phyloP scores from a whole-genome alignment of 2,888 invertebrate species.

The Stenoptilia bipunctidactyla region DNA sequence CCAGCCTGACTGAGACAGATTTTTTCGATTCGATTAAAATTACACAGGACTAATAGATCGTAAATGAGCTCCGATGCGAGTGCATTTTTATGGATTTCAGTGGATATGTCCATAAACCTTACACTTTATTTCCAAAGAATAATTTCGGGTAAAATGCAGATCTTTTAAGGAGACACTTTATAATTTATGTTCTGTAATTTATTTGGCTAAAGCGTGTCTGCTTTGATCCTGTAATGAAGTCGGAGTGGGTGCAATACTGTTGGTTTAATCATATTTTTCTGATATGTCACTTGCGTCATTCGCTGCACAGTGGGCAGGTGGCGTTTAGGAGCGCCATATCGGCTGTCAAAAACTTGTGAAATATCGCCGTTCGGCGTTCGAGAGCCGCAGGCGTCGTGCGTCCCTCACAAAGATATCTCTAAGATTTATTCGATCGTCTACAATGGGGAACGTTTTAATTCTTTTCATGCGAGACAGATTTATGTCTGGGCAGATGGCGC shows the following conservation, averaged over 20 bases:
- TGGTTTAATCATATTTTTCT: slow-evolving; percentile 8
- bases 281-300: slow-evolving; percentile 1
- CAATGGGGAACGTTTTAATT: slow-evolving; percentile 69
- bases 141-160: background rate
- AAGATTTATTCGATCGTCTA: slow-evolving; percentile 66
- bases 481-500: slow-evolving; percentile 61
- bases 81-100: slow-evolving; percentile 15
- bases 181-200: background rate
- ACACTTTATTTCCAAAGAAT: background rate
- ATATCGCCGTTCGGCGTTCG: slow-evolving; percentile 70
- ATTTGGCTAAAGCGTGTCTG: slow-evolving; percentile 12
- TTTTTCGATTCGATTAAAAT: slow-evolving; percentile 31
- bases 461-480: slow-evolving; percentile 68
- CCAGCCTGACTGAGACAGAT: slow-evolving; percentile 24
- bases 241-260: slow-evolving; percentile 9
- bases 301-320: slow-evolving; percentile 46
- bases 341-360: slow-evolving; percentile 78
- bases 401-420: slow-evolving; percentile 63
- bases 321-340: slow-evolving; percentile 68
- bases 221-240: slow-evolving; percentile 9
- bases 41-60: slow-evolving; percentile 32
- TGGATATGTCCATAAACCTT: background rate
- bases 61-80: slow-evolving; percentile 17
- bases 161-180: background rate
- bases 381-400: slow-evolving; percentile 47